These are phyloP conservation scores for Ceratitis capitata DNA, from an alignment of 1,140 invertebrate genomes.

Conservation along the genomic window DNA sequence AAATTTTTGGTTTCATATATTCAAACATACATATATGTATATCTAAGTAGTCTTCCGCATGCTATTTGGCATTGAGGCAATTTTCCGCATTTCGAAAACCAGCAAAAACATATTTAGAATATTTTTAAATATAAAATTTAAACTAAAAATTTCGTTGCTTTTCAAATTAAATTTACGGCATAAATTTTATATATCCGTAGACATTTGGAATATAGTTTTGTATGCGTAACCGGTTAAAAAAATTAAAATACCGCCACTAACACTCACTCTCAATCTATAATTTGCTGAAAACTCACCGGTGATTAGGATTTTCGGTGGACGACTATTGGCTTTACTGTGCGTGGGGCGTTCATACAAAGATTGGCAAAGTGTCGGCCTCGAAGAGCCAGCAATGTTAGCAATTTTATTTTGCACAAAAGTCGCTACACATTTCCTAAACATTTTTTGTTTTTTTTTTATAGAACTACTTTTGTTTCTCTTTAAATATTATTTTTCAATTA, in stretches of 20 bases:
- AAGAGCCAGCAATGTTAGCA: background rate
- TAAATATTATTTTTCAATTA: background rate
- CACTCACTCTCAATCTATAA: background rate
- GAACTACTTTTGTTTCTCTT: background rate
- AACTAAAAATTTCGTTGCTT: background rate
- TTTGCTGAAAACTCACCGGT: constrained; percentile 59
- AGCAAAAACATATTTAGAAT: too few relatives aligned
- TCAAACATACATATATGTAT: too few relatives aligned
- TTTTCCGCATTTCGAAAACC: background rate
- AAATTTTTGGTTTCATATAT: too few relatives aligned
- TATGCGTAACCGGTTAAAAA: too few relatives aligned
- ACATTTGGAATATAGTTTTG: too few relatives aligned
- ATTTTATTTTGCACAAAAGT: constrained; percentile 45
- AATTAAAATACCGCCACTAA: background rate
- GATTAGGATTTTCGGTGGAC: constrained; percentile 68
- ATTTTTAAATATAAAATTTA: too few relatives aligned
- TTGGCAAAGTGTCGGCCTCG: background rate
- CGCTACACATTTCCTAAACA: constrained; percentile 55
- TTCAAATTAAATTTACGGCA: too few relatives aligned
- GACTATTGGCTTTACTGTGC: constrained; percentile 48
- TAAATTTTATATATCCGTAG: too few relatives aligned
- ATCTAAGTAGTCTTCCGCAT: too few relatives aligned
- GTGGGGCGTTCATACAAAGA: constrained; percentile 48
- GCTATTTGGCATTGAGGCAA: background rate
- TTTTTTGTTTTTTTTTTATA: constrained; percentile 9